These are phyloP conservation scores for Oceanodroma tethys DNA, from an alignment of 2,113 vertebrate genomes.

Conservation along the genomic window DNA sequence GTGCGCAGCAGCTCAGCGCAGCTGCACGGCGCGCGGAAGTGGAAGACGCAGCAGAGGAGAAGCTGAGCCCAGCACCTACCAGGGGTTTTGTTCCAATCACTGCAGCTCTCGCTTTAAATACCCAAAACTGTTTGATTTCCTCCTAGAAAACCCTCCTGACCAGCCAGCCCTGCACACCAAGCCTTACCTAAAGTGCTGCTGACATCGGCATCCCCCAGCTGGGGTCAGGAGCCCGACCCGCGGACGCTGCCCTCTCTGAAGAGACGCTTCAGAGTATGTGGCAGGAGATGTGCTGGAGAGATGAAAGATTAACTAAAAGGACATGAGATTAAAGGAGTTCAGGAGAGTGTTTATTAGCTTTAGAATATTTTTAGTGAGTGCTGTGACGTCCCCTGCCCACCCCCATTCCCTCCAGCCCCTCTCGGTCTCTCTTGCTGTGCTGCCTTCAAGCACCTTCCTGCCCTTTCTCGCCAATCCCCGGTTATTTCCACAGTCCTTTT, in stretches of 20 bases:
- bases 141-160: not conserved
- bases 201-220: not conserved
- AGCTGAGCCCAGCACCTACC: not conserved
- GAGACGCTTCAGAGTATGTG: not conserved
- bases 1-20: not conserved
- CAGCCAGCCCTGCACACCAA: not conserved
- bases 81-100: not conserved
- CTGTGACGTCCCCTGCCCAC: not conserved
- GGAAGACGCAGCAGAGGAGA: not conserved
- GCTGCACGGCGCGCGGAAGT: accelerated
- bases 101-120: not conserved
- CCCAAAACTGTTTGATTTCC: not conserved
- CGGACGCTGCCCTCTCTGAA: not conserved
- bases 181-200: not conserved
- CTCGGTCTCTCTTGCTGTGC: not conserved
- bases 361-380: not conserved
- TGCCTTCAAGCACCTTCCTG: not conserved
- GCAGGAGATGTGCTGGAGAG: not conserved
- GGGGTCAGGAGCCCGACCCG: not conserved
- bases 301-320: not conserved
- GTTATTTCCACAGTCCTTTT: too few species aligned
- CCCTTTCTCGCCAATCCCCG: not conserved
- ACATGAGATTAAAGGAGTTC: not conserved
- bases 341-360: not conserved
- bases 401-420: not conserved